These are phyloP conservation scores for Octomys mimax DNA, from an alignment of 2,797 vertebrate species.

Conservation along the genomic window DNA sequence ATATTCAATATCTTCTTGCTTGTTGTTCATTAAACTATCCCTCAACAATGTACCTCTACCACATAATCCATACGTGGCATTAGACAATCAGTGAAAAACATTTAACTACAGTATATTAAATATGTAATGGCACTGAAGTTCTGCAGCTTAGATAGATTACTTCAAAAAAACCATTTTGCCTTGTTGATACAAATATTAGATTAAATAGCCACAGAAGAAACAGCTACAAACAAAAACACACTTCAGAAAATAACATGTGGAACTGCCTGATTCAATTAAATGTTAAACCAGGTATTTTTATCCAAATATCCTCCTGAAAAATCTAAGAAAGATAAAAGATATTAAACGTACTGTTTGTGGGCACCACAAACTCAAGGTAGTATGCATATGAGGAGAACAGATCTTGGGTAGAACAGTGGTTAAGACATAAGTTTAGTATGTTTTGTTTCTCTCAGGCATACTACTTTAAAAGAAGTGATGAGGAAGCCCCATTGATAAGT, in stretches of 20 bases:
- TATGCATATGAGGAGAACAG: background rate
- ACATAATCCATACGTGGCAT: background rate
- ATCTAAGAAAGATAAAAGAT: background rate
- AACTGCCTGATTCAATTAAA: background rate
- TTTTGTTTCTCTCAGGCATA: background rate
- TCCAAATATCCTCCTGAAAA: background rate
- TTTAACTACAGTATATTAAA: constrained; percentile 25
- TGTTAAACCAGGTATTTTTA: background rate
- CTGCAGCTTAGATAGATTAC: background rate
- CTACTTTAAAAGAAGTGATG: background rate
- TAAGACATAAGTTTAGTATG: background rate
- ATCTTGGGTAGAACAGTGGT: background rate
- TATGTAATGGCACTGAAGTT: constrained; percentile 8
- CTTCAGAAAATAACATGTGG: background rate
- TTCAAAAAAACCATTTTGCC: background rate
- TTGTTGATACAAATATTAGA: constrained; percentile 14
- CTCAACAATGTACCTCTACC: background rate
- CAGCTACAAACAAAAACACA: constrained; percentile 21
- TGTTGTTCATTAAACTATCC: background rate
- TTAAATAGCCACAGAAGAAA: background rate
- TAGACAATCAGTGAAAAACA: background rate
- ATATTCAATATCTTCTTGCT: background rate
- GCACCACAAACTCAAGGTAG: background rate
- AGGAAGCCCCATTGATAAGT: background rate
- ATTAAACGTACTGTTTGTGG: background rate